Conservation (phyloP, 2,113 vertebrate genomes). For the Cepphus grylle region DNA sequence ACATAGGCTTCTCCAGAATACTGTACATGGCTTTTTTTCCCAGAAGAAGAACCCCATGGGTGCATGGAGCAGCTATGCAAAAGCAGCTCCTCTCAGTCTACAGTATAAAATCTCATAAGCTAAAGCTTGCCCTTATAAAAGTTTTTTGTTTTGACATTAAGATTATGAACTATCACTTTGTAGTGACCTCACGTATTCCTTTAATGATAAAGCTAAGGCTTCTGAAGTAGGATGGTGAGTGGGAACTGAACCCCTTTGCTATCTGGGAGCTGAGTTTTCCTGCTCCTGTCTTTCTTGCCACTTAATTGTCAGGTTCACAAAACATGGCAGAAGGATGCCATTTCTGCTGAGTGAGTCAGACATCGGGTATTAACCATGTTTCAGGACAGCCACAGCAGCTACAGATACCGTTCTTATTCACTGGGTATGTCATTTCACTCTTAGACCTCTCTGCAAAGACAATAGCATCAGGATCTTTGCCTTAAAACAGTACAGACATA, state of each 20-base stretch:
- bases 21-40: background rate
- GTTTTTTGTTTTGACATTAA: background rate
- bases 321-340: background rate
- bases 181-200: background rate
- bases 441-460: background rate
- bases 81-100: background rate
- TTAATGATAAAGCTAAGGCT: background rate
- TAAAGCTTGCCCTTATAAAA: background rate
- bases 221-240: background rate
- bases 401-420: background rate
- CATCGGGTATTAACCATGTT: background rate
- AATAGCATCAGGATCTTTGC: background rate
- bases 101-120: background rate
- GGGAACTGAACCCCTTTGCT: background rate
- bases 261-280: background rate
- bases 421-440: background rate
- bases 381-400: background rate
- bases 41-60: background rate
- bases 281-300: background rate
- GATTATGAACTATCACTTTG: background rate
- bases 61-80: background rate
- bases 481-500: background rate
- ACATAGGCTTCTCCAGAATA: background rate
- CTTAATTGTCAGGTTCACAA: background rate
- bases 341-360: background rate